Base-by-base conservation (phyloP, 2,888 invertebrate species). In the Eupithecia dodoneata region DNA sequence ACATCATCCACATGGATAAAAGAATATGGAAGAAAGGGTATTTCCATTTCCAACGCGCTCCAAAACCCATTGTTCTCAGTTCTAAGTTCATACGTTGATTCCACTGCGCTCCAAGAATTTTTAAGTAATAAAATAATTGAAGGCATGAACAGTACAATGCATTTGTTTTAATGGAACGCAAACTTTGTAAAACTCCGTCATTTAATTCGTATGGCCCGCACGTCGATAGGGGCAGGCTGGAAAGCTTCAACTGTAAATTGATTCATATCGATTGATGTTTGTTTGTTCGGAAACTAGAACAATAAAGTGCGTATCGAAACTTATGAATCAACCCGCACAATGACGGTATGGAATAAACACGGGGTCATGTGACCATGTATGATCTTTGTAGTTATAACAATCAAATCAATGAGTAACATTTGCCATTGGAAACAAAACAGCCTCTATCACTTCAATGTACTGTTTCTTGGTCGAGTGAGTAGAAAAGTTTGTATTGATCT, bases 191-290 rank as follows among this genome's bases (percentile, higher is more conserved):
- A 63, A 63, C 63, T 63, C 63, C 13, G 15, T 52, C n/a, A 7
- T 52, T 52, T 52, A 52, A 30, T 63, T 59, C 55, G 18, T 59
- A 59, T 59, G 55, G 4, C 30, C 30, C 30, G 30, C 63, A 63
- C 63, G 63, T 63, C 30, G 12, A 63, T 63, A 63, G 63, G 63
- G 63, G 63, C 30, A 63, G 30, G 18, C 59, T 55, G n/a, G 18
- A 30, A 30, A 30, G 30, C 12, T 63, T 10, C 63, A 30, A 63
- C 7, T 30, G 63, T 63, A 10, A 63, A 10, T 63, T 12, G 63
- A 63, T 30, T 63, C 30, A 63, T 63, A 63, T 63, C 63, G 30
- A 59, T 59, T 59, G 9, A 63, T 63, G 59, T 18, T 59, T 63
- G 30, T 63, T 30, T 30, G 10, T 6, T 59, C 59, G 59, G 18